phyloP scores from a whole-genome alignment of 2,888 invertebrate genomes.

The Odontomyia ornata region DNA sequence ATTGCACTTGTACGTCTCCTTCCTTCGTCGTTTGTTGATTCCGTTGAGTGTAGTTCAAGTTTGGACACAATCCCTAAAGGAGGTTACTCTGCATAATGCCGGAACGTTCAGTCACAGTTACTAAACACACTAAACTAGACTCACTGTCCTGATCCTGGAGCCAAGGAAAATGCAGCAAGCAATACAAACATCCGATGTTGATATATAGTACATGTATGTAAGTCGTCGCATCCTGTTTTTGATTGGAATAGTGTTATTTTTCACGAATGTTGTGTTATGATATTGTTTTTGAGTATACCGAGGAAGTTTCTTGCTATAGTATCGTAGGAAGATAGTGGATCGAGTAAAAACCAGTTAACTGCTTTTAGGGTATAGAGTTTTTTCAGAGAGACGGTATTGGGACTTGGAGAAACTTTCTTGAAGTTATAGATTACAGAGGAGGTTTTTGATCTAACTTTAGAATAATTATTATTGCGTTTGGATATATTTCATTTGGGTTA shows the following conservation, averaged over 20 bases:
- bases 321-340: no score
- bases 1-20: conserved; percentile 11
- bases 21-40: not conserved
- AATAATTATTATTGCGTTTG: no score
- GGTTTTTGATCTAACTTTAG: no score
- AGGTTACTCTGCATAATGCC: not conserved
- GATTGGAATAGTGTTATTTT: conserved; percentile 18
- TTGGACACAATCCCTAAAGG: not conserved
- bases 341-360: no score
- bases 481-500: no score
- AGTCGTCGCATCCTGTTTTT: not conserved
- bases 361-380: no score
- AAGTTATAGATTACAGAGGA: no score
- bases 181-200: conserved; percentile 1
- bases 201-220: no score
- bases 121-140: not conserved
- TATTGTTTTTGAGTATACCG: no score
- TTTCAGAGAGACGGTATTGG: no score
- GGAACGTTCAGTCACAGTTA: not conserved
- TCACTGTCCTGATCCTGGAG: not conserved
- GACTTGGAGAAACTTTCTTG: no score
- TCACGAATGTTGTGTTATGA: conserved; percentile 8
- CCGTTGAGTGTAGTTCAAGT: not conserved
- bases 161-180: not conserved
- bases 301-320: no score